Evolutionary conservation across 2,113 vertebrate genomes (phyloP).

Genomic region (Cyprinus carpio): DNA sequence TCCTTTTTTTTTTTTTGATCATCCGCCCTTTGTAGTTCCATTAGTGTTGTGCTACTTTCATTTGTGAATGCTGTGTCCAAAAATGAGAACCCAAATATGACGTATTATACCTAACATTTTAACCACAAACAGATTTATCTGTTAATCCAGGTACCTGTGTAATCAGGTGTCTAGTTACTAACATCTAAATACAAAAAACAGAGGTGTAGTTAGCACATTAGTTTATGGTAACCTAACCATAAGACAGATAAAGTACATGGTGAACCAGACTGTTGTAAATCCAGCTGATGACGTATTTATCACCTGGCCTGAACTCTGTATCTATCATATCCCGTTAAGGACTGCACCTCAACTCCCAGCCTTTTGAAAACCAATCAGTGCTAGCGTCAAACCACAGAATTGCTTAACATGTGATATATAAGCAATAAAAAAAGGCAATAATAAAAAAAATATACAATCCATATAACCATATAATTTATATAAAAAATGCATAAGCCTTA

Average conservation of each 20-base stretch:
- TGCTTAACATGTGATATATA: constrained; percentile 40
- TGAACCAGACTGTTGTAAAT: constrained; percentile 54
- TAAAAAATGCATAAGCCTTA: constrained; percentile 69
- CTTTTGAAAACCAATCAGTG: constrained; percentile 47
- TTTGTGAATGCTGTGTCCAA: background rate
- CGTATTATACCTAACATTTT: background rate
- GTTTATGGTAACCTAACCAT: background rate
- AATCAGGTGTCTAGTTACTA: background rate
- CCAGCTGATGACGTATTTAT: constrained; percentile 51
- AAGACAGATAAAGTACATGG: background rate
- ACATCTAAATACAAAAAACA: background rate
- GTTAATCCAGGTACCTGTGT: background rate
- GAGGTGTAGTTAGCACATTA: background rate
- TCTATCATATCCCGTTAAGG: constrained; percentile 45
- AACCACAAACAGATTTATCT: background rate
- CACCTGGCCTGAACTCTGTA: constrained; percentile 43
- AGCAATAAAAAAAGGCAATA: too few species aligned
- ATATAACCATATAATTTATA: constrained; percentile 61
- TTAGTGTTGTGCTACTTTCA: background rate
- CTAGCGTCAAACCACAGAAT: background rate
- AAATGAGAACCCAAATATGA: background rate
- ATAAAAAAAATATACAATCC: too few species aligned
- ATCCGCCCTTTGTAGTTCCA: background rate
- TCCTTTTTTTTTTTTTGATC: background rate
- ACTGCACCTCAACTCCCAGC: constrained; percentile 25